Evolutionary conservation across 2,797 vertebrate species (phyloP).

Genomic region (Pygocentrus nattereri): DNA sequence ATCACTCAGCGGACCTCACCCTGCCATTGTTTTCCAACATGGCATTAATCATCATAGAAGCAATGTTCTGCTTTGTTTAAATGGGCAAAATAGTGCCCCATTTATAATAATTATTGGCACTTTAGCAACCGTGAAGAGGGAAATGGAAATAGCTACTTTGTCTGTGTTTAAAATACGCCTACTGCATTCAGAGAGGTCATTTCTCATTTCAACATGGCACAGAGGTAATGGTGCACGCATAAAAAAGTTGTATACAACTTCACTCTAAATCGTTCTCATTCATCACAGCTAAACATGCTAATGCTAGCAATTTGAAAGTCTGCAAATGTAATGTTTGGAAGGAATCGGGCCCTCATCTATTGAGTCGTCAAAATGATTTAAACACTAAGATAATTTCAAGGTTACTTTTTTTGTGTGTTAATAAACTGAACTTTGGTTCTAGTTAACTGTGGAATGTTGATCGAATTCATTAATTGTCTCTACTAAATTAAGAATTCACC

Average conservation of each 20-base stretch:
- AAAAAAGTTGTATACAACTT: conserved; percentile 50
- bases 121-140: conserved; percentile 34
- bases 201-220: conserved; percentile 41
- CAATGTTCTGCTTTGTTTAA: conserved; percentile 38
- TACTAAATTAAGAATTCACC: not conserved
- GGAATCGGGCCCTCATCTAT: conserved; percentile 21
- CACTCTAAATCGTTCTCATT: conserved; percentile 42
- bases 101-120: conserved; percentile 53
- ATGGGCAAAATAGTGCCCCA: conserved; percentile 32
- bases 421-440: not conserved
- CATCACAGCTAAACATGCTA: conserved; percentile 42
- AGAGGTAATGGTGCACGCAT: conserved; percentile 48
- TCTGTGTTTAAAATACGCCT: conserved; percentile 46
- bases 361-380: not conserved
- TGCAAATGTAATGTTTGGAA: conserved; percentile 21
- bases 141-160: conserved; percentile 52
- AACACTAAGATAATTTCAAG: conserved; percentile 2
- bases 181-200: conserved; percentile 41
- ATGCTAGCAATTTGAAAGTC: conserved; percentile 37
- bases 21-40: conserved; percentile 25
- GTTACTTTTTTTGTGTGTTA: not conserved
- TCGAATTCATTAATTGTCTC: not conserved
- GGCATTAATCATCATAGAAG: conserved; percentile 32
- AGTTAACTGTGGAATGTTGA: not conserved
- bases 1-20: conserved; percentile 10